Evolutionary conservation across 2,797 vertebrate genomes (phyloP).

Genomic region (Acipenser ruthenus): DNA sequence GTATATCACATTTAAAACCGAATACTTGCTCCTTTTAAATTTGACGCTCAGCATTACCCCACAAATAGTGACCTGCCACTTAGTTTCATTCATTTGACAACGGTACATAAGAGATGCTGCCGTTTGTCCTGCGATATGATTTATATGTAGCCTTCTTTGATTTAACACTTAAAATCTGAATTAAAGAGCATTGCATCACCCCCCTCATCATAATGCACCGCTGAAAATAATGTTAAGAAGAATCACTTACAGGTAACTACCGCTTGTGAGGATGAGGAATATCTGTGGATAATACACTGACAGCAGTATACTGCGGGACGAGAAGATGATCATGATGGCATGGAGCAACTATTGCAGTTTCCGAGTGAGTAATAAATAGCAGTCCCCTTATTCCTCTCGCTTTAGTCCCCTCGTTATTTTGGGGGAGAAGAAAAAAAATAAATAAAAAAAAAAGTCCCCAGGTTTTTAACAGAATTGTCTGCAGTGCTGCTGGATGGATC

Average conservation of each 20-base stretch:
- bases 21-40: too few species aligned
- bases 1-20: too few species aligned
- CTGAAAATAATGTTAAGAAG: conserved; percentile 18
- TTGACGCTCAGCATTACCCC: too few species aligned
- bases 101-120: too few species aligned
- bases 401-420: conserved; percentile 27
- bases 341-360: conserved; percentile 47
- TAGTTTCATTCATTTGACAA: too few species aligned
- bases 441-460: conserved; percentile 40
- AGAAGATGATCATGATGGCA: conserved; percentile 86
- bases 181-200: not conserved
- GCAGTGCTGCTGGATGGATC: conserved; percentile 40
- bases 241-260: conserved; percentile 94
- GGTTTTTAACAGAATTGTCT: conserved; percentile 47
- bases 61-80: too few species aligned
- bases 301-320: conserved; percentile 82
- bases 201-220: not conserved
- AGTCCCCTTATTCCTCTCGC: conserved; percentile 35
- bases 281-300: conserved; percentile 93
- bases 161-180: not conserved
- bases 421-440: too few species aligned
- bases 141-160: conserved; percentile 5
- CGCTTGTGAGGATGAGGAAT: conserved; percentile 95
- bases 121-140: not conserved
- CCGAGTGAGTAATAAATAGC: conserved; percentile 30